A percentile compares a stretch with the other conserved stretches of the same genome.
phyloP scores from a whole-genome alignment of 2,797 vertebrate species.

The Pristis pectinata region DNA sequence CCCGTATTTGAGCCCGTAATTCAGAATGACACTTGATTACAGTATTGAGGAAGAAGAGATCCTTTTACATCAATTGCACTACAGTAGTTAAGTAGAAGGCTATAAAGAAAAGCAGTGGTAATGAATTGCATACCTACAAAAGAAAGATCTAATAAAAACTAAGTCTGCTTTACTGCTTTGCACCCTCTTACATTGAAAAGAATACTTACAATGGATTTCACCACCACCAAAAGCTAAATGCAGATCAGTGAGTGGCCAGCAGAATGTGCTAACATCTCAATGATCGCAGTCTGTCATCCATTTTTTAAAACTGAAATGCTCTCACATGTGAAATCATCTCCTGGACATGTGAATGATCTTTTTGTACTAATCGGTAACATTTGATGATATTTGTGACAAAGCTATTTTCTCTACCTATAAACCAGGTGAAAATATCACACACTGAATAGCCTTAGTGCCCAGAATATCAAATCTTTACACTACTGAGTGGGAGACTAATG shows the following conservation, averaged over 20 bases:
- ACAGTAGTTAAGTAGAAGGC: not conserved
- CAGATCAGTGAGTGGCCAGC: slow-evolving; percentile 4
- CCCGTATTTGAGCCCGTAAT: not conserved
- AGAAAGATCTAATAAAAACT: not conserved
- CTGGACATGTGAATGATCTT: not conserved
- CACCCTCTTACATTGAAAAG: not conserved
- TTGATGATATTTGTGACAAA: not conserved
- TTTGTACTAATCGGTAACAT: not conserved
- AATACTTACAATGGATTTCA: not conserved
- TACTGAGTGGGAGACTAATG: not conserved
- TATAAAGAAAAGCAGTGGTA: not conserved
- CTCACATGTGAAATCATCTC: not conserved
- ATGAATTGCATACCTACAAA: too few relatives aligned
- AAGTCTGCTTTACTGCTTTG: not conserved
- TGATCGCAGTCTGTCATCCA: not conserved
- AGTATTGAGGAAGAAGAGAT: too few relatives aligned
- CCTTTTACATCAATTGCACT: not conserved
- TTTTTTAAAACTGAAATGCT: not conserved
- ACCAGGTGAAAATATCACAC: not conserved
- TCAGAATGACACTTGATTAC: not conserved
- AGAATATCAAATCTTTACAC: not conserved
- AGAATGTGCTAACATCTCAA: not conserved
- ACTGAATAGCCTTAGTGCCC: not conserved
- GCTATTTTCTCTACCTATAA: not conserved
- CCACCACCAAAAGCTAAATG: not conserved